A percentile compares a stretch with the other conserved stretches of the same genome.
Evolutionary conservation across 35 echinoderm and acorn worm species (phyloP).

Genomic region (Hemicentrotus pulcherrimus): DNA sequence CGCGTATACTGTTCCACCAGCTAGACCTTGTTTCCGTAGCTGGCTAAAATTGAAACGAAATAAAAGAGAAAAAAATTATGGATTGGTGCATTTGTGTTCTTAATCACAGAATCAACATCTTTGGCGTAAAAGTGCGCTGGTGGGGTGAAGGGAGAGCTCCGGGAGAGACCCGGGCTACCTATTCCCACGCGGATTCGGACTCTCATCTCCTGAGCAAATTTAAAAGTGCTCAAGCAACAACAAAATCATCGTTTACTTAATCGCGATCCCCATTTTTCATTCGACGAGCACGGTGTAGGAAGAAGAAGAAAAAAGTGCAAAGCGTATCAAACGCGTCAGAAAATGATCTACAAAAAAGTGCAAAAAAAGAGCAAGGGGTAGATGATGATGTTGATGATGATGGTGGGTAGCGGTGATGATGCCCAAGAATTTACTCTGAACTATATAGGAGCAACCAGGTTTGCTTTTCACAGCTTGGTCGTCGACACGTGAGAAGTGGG

Average conservation of each 20-base stretch:
- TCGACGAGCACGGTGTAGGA: not conserved
- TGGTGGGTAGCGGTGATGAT: not conserved
- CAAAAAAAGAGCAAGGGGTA: constrained; percentile 1
- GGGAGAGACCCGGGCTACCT: not conserved
- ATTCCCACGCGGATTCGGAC: constrained; percentile 49
- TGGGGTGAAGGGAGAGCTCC: constrained; percentile 31
- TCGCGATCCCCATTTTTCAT: constrained; percentile 34
- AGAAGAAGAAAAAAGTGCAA: constrained; percentile 18
- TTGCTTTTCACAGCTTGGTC: constrained; percentile 53
- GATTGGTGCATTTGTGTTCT: constrained; percentile 45
- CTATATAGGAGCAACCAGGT: constrained; percentile 25
- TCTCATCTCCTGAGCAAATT: constrained; percentile 45
- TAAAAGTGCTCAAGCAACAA: constrained; percentile 52
- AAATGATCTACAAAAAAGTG: constrained; percentile 10
- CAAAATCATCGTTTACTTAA: constrained; percentile 54
- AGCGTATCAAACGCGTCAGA: constrained; percentile 28
- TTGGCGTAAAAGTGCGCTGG: constrained; percentile 27
- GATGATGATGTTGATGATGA: constrained; percentile 9
- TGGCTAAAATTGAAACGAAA: constrained; percentile 51
- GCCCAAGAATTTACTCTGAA: constrained; percentile 46
- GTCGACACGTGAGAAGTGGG: constrained; percentile 48
- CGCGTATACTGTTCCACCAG: constrained; percentile 32
- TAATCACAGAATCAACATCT: constrained; percentile 55
- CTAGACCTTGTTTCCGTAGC: constrained; percentile 38
- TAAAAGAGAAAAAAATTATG: constrained; percentile 16